Evolutionary conservation across 1,140 invertebrate species (phyloP).

Genomic region (Formica exsecta): DNA sequence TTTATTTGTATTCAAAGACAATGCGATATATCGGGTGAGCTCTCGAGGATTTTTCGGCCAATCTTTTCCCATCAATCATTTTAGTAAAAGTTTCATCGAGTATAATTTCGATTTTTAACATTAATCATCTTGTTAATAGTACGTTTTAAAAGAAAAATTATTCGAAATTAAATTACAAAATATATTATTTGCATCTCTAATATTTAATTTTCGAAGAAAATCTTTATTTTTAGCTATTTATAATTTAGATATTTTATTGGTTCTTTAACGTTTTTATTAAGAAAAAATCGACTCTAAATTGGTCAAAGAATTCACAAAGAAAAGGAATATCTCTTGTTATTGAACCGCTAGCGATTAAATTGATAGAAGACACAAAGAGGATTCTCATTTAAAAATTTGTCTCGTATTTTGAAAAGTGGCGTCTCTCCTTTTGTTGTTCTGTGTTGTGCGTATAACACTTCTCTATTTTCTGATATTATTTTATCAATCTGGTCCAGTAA

Average conservation of each 20-base stretch:
- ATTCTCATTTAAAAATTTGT: slow-evolving; percentile 27
- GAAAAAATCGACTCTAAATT: slow-evolving; percentile 26
- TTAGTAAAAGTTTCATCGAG: neutral
- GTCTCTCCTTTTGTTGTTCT: neutral
- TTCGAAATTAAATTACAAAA: neutral
- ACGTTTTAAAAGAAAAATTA: neutral
- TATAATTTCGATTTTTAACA: neutral
- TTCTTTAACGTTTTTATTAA: neutral
- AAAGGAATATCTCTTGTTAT: slow-evolving; percentile 42
- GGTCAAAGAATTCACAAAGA: slow-evolving; percentile 17
- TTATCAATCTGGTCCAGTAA: slow-evolving; percentile 38
- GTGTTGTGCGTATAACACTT: neutral
- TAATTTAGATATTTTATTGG: neutral
- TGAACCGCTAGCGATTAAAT: slow-evolving; percentile 19
- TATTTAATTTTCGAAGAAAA: neutral
- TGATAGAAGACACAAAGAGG: neutral
- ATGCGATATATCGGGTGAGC: neutral
- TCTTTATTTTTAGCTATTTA: neutral
- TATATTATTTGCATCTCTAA: neutral
- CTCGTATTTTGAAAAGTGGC: neutral
- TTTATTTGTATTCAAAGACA: slow-evolving; percentile 37
- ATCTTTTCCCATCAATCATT: neutral
- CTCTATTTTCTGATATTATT: slow-evolving; percentile 36
- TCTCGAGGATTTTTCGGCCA: neutral
- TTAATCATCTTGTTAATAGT: neutral